Conservation (phyloP, 2,113 vertebrate species). For the Naja naja region DNA sequence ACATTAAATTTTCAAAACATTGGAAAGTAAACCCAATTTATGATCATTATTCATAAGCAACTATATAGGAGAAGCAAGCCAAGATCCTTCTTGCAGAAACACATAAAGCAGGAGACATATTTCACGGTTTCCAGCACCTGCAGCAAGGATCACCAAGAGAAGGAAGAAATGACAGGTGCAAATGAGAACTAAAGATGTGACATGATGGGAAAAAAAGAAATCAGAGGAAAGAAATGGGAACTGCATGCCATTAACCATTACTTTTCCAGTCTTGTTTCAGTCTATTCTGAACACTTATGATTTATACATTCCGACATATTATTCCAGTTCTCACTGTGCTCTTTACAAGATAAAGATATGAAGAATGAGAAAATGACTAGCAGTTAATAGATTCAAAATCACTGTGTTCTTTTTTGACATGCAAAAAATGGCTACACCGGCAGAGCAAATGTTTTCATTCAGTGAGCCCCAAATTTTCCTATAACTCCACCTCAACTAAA, state of each 20-base stretch:
- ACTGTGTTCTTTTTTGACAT: constrained; percentile 51
- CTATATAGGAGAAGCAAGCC: constrained; percentile 21
- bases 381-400: constrained; percentile 63
- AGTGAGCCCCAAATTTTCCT: background rate
- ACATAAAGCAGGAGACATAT: constrained; percentile 23
- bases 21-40: background rate
- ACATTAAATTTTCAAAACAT: background rate
- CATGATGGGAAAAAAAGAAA: constrained; percentile 57
- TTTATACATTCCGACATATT: constrained; percentile 73
- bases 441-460: background rate
- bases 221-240: constrained; percentile 52
- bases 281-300: constrained; percentile 67
- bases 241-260: constrained; percentile 87
- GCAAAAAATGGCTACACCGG: constrained; percentile 62
- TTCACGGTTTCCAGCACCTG: constrained; percentile 31
- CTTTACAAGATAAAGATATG: constrained; percentile 73
- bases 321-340: constrained; percentile 72
- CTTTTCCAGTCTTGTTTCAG: constrained; percentile 84
- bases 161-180: constrained; percentile 39
- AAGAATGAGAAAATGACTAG: constrained; percentile 83
- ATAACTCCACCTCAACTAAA: background rate
- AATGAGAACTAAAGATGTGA: constrained; percentile 67
- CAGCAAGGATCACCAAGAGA: constrained; percentile 51
- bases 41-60: background rate
- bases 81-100: constrained; percentile 45